Conservation (phyloP, 1,140 invertebrate species). For the Calliopsis andreniformis region DNA sequence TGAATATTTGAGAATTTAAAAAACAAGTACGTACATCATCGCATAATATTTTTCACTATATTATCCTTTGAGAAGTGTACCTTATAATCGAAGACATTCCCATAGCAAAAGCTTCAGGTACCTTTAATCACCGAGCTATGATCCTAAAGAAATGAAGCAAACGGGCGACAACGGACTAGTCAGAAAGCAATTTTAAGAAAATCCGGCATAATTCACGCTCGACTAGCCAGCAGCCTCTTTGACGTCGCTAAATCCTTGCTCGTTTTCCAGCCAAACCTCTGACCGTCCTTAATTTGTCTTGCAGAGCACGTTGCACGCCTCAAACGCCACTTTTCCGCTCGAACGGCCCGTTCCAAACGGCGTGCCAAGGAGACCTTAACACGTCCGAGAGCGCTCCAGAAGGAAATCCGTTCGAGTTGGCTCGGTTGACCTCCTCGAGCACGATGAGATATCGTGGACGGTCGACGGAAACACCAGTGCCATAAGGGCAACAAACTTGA, state of each 20-base stretch:
- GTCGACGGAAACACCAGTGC: too few species aligned
- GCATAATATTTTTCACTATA: too few species aligned
- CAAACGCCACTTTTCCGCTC: constrained; percentile 65
- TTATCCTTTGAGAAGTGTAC: too few species aligned
- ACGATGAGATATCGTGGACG: too few species aligned
- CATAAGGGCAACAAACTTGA: too few species aligned
- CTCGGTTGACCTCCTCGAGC: too few species aligned
- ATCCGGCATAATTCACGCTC: constrained; percentile 62
- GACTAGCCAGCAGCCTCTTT: constrained; percentile 42
- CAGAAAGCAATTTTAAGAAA: constrained; percentile 54
- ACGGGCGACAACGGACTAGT: constrained; percentile 25
- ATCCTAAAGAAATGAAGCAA: constrained; percentile 25
- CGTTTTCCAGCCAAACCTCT: constrained; percentile 39
- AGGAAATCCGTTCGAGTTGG: constrained; percentile 15
- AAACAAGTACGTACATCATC: too few species aligned
- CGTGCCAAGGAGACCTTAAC: constrained; percentile 50
- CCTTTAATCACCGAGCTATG: constrained; percentile 38
- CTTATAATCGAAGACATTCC: too few species aligned
- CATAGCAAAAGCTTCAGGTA: too few species aligned
- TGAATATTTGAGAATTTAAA: too few species aligned
- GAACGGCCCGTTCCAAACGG: constrained; percentile 29
- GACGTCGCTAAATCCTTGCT: constrained; percentile 43
- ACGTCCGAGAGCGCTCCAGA: background rate
- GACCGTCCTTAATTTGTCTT: constrained; percentile 61
- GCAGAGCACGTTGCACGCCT: constrained; percentile 62